Percentiles rank a stretch among this genome's conserved stretches.
phyloP scores from a whole-genome alignment of 37 sponge, comb jelly and placozoan species.

The Halichondria panicea region DNA sequence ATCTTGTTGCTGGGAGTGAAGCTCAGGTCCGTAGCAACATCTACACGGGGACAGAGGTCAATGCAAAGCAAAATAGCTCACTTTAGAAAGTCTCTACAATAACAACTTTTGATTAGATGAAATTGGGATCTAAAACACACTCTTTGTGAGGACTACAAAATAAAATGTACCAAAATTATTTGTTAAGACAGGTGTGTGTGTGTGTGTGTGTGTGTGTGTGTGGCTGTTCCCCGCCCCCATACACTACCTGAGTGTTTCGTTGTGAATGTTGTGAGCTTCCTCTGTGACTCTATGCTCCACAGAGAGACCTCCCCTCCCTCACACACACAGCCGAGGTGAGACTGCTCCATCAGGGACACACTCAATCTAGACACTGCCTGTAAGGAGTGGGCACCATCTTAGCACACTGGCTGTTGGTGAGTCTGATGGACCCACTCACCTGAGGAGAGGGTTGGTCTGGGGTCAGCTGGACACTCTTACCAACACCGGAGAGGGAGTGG shows the following conservation, averaged over 20 bases:
- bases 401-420: background rate
- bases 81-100: too few relatives aligned
- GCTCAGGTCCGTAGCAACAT: slow-evolving; percentile 54
- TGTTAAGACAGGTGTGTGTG: too few relatives aligned
- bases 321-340: slow-evolving; percentile 39
- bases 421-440: background rate
- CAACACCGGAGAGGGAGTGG: slow-evolving; percentile 31
- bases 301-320: slow-evolving; percentile 61
- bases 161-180: too few relatives aligned
- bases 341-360: slow-evolving; percentile 64
- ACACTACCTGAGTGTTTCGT: slow-evolving; percentile 33
- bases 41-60: too few relatives aligned
- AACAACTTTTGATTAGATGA: too few relatives aligned
- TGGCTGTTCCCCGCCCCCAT: background rate
- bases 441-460: background rate
- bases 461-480: background rate
- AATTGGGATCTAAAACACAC: too few relatives aligned
- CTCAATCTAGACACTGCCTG: slow-evolving; percentile 48
- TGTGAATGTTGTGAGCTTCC: slow-evolving; percentile 50
- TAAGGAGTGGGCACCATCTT: background rate
- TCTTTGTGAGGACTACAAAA: too few relatives aligned
- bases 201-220: too few relatives aligned
- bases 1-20: slow-evolving; percentile 82
- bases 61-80: too few relatives aligned
- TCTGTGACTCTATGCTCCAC: slow-evolving; percentile 82